These are phyloP conservation scores for Carterocephalus palaemon DNA, from an alignment of 2,888 invertebrate species.

Conservation along the genomic window DNA sequence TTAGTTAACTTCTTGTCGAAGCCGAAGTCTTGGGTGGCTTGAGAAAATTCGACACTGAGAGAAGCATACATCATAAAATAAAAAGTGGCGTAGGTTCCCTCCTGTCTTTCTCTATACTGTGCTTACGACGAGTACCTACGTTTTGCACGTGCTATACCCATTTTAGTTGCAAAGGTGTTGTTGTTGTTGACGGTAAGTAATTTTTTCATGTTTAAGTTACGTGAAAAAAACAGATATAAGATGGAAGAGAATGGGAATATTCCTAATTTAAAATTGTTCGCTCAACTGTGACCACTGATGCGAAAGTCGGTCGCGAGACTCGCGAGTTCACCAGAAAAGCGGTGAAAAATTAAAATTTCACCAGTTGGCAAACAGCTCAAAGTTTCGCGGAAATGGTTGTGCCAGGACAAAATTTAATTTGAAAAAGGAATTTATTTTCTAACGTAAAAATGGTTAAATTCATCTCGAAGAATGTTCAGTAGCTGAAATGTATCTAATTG, in stretches of 20 bases:
- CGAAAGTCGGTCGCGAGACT: constrained; percentile 36
- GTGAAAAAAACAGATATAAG: constrained; percentile 1
- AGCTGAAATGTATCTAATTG: too few relatives aligned
- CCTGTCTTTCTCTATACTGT: too few relatives aligned
- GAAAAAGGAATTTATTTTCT: constrained; percentile 4
- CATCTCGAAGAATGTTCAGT: constrained; percentile 7
- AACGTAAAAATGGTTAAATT: constrained; percentile 3
- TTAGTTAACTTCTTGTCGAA: too few relatives aligned
- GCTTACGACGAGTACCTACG: too few relatives aligned
- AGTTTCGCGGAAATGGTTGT: constrained; percentile 20
- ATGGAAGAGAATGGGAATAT: too few relatives aligned
- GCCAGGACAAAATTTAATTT: constrained; percentile 12
- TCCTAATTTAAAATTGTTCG: constrained; percentile 46
- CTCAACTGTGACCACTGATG: constrained; percentile 34
- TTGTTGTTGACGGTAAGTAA: too few relatives aligned
- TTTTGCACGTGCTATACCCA: too few relatives aligned
- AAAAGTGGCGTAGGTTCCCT: too few relatives aligned
- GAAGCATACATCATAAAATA: too few relatives aligned
- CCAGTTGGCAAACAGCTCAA: constrained; percentile 32
- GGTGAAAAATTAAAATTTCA: constrained; percentile 48
- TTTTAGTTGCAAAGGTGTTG: too few relatives aligned
- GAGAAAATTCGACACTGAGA: too few relatives aligned
- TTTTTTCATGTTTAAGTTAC: background rate
- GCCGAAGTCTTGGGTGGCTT: too few relatives aligned
- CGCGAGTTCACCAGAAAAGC: constrained; percentile 31